Conservation (phyloP, 2,888 invertebrate species). For the Aspidapion aeneum region DNA sequence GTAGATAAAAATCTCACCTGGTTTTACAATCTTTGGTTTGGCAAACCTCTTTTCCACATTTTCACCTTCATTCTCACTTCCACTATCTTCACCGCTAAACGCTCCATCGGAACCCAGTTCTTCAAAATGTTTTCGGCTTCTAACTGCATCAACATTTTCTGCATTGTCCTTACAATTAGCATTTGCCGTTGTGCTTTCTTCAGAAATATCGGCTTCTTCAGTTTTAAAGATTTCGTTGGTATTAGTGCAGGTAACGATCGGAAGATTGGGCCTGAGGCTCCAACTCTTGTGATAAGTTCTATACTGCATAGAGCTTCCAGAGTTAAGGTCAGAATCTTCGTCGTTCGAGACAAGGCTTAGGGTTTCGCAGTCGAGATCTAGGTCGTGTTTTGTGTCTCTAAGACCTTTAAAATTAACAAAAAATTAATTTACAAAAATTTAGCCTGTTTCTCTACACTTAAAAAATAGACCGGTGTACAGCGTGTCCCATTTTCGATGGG, state of each 20-base stretch:
- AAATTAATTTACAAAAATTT: too few species aligned
- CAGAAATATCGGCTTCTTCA: not conserved
- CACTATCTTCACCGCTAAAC: not conserved
- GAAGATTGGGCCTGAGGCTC: conserved; percentile 48
- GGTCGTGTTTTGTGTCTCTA: conserved; percentile 44
- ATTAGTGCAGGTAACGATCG: conserved; percentile 34
- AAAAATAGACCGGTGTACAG: too few species aligned
- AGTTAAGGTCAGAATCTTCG: conserved; percentile 64
- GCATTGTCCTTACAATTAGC: too few species aligned
- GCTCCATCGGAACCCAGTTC: not conserved
- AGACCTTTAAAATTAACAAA: not conserved
- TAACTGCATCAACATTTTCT: too few species aligned
- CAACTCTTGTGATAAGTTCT: conserved; percentile 56
- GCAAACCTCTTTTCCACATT: conserved; percentile 48
- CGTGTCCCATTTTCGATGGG: too few species aligned
- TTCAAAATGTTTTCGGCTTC: not conserved
- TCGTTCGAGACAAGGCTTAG: conserved; percentile 70
- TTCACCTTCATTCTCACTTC: conserved; percentile 42
- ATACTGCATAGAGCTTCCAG: conserved; percentile 56
- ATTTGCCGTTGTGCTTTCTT: too few species aligned
- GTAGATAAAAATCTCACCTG: conserved; percentile 29
- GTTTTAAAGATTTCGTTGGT: not conserved
- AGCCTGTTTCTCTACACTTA: too few species aligned
- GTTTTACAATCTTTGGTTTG: conserved; percentile 61
- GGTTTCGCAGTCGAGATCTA: conserved; percentile 56